phyloP scores from a whole-genome alignment of 1,140 invertebrate species.

The Popillia japonica region DNA sequence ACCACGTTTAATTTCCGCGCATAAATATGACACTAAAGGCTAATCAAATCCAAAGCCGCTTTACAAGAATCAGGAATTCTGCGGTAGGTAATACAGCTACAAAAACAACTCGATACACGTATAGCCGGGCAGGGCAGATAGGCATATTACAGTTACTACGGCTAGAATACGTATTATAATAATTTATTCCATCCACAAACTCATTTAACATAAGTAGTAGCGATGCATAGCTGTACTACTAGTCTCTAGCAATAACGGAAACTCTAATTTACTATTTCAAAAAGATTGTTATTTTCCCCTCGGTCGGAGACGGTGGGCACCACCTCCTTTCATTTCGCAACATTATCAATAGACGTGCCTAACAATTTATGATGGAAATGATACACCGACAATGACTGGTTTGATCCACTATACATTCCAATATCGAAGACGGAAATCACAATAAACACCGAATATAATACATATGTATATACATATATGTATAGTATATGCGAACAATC shows the following conservation, averaged over 20 bases:
- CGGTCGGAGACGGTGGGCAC: neutral
- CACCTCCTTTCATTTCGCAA: slow-evolving; percentile 27
- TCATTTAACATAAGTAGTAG: slow-evolving; percentile 15
- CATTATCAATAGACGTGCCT: neutral
- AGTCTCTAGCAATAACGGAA: neutral
- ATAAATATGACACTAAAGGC: too few species aligned
- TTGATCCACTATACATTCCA: neutral
- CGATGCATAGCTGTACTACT: neutral
- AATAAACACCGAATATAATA: neutral
- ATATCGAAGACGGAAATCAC: slow-evolving; percentile 20
- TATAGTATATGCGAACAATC: neutral
- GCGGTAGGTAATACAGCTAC: neutral
- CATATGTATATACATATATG: too few species aligned
- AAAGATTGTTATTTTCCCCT: slow-evolving; percentile 30
- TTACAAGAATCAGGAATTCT: neutral
- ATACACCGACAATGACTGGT: slow-evolving; percentile 12
- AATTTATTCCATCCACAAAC: slow-evolving; percentile 18
- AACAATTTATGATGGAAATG: slow-evolving; percentile 21
- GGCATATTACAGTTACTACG: neutral
- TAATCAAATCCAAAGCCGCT: too few species aligned
- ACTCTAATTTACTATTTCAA: slow-evolving; percentile 17
- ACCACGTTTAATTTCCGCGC: too few species aligned
- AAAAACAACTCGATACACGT: neutral
- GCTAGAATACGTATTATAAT: neutral
- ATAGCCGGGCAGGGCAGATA: neutral